Conservation (phyloP, 2,888 invertebrate species). For the Cantharis nigra region DNA sequence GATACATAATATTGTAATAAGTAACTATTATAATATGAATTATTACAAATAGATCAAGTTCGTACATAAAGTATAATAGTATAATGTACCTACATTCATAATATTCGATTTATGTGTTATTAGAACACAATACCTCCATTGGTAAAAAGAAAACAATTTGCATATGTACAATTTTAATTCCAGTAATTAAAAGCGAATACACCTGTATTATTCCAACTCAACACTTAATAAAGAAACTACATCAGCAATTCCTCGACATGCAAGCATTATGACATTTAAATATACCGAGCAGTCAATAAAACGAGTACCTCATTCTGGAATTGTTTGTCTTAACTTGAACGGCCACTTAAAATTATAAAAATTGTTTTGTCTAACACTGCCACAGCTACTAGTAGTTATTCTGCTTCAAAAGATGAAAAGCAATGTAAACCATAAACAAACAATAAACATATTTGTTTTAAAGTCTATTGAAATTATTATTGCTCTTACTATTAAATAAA, state of each 20-base stretch:
- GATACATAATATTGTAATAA: too few species aligned
- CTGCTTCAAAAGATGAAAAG: background rate
- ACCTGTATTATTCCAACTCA: background rate
- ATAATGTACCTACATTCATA: too few species aligned
- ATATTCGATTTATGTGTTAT: background rate
- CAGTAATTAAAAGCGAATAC: background rate
- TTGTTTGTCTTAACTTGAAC: background rate
- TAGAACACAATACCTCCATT: background rate
- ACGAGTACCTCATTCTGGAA: background rate
- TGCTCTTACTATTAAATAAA: background rate
- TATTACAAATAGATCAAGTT: background rate
- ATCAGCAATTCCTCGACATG: background rate
- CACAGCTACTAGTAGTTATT: background rate
- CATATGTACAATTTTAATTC: background rate
- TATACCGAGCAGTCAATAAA: background rate
- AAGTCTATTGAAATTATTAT: background rate
- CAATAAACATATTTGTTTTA: background rate
- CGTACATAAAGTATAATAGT: too few species aligned
- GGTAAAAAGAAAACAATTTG: background rate
- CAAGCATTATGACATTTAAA: background rate
- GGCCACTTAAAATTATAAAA: background rate
- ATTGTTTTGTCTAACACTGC: background rate
- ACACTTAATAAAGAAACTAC: background rate
- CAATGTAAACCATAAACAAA: background rate
- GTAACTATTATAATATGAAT: background rate